phyloP scores from a whole-genome alignment of 2,113 vertebrate species.

The Gnathonemus echidnorhynchus region DNA sequence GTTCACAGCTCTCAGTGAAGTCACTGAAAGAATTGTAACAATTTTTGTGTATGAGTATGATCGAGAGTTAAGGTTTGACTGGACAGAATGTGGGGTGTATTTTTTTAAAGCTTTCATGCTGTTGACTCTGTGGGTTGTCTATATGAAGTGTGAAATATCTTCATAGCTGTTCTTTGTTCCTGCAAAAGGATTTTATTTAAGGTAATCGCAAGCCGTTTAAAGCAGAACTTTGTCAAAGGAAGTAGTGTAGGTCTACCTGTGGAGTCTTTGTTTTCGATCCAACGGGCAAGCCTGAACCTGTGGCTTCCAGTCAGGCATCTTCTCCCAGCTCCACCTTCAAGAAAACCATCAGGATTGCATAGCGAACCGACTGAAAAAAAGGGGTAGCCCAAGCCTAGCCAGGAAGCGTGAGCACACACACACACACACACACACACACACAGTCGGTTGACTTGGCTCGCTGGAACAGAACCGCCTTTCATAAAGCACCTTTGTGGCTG shows the following conservation, averaged over 20 bases:
- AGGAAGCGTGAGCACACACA: slow-evolving; percentile 36
- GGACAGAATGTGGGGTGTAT: neutral
- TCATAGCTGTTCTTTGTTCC: neutral
- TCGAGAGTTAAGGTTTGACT: neutral
- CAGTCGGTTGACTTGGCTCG: slow-evolving; percentile 41
- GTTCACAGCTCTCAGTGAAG: neutral
- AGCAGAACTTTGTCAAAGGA: neutral
- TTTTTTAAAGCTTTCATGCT: neutral
- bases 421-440: slow-evolving; percentile 11
- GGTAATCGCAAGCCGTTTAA: neutral
- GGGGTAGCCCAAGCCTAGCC: slow-evolving; percentile 38
- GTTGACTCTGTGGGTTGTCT: neutral
- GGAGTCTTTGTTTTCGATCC: neutral
- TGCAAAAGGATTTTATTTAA: neutral
- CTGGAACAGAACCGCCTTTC: slow-evolving; percentile 60
- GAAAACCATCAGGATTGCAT: slow-evolving; percentile 39
- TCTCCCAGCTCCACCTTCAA: slow-evolving; percentile 38
- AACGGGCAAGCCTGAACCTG: slow-evolving; percentile 16
- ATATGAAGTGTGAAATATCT: neutral
- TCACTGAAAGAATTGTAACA: neutral
- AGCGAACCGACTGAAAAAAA: slow-evolving; percentile 39
- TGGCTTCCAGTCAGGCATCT: neutral
- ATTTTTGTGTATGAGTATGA: neutral
- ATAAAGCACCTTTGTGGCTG: slow-evolving; percentile 49
- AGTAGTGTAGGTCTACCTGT: neutral